Evolutionary conservation across 2,113 vertebrate species (phyloP), one percentile per base, ranked within the genome.

Genomic region (Hypomesus transpacificus): DNA sequence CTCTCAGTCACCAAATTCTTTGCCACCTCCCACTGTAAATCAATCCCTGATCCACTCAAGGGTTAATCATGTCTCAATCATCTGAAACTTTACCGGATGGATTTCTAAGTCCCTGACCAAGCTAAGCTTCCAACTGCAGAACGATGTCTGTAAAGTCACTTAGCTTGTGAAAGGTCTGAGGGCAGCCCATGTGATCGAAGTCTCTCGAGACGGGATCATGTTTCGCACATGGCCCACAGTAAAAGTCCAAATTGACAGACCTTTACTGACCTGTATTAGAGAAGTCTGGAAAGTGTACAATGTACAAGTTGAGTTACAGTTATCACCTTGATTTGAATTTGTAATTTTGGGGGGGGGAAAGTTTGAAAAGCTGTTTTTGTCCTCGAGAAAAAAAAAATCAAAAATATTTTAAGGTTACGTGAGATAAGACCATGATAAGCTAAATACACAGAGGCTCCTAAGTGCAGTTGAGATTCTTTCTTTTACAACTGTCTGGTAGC

Each of bases 141-240:
- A 70, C 26, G 34, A 86, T 75, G 85, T 87, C 88, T 90, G 88
- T 79, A 88, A 82, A 86, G 75, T 83, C 78, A 87, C 83, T 86
- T 85, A 84, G 70, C 76, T 85, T 83, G 66, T 82, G 74, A 69
- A 82, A 82, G 80, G 68, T 78, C 80, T 75, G 3, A 64, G 57
- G 78, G 61, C 22, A 6, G 34, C 72, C 61, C 83, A 87, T 84
- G 85, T 85, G 81, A 81, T 75, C n/a, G 6, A 73, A 75, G 66
- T 80, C 73, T 82, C 79, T 75, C 13, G 73, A 68, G 77, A 61
- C 52, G 26, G 73, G 81, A 65, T 91, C 81, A 60, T 63, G 67
- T 91, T 89, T 88, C 87, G 80, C 82, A 86, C 81, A 80, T 85
- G 79, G 77, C 74, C 56, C 51, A 81, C 60, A 71, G 68, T 46